Base-by-base conservation (phyloP, 2,888 invertebrate genomes). In the Idaea aversata region DNA sequence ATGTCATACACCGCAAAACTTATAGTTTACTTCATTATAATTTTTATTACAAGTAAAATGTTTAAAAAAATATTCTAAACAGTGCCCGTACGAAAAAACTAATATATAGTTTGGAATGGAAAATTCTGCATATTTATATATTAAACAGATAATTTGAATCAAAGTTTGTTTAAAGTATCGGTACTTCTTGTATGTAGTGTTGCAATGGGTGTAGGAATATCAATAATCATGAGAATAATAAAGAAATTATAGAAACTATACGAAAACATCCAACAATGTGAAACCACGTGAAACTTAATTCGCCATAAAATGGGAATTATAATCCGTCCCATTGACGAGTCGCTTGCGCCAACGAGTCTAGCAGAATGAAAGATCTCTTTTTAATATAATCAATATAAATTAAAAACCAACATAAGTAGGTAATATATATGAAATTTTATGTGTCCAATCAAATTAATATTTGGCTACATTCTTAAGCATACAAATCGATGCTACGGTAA, bases 381-480 rank as follows among this genome's bases (percentile, higher is more conserved):
- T 47, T 47, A 47, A 47, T 47, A 13, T 47, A 47, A 47, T 47
- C 47, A 47, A 47, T 47, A 47, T 47, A 47, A 47, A 47, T 47
- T 47, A 47, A 47, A 47, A 47, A 47, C 47, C 47, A 47, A 47
- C 47, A 47, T 13, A 47, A 47, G 47, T 47, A 47, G 47, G 47
- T 47, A 47, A 47, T 47, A 47, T 47, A 47, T 47, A 47, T 47
- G 47, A 47, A 47, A 47, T 47, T 47, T 47, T 47, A 47, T 47
- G 47, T 47, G 47, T 47, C 47, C 47, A 47, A 47, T 47, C 47
- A 47, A 47, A 47, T 47, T 47, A 47, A 7, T 47, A 7, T 47
- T 47, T 47, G 6, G 47, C 47, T 47, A 47, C 47, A 47, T 47
- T 47, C 47, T 47, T 47, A 47, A 47, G 47, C 47, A 47, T 47